Base-by-base conservation (phyloP, 2,888 invertebrate species). In the Hemicrepidius hirtus region DNA sequence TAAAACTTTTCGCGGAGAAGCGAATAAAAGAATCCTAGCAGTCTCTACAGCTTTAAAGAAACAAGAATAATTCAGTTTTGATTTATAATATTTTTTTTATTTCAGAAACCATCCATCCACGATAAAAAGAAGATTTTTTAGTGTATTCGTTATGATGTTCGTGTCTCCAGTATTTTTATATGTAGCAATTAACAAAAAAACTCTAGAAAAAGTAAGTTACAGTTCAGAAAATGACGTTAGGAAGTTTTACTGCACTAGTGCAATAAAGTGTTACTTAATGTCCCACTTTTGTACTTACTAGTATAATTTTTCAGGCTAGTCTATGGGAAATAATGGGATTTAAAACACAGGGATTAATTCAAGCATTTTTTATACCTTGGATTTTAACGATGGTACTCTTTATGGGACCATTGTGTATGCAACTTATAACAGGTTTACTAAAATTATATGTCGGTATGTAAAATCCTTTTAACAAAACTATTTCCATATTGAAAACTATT, bases 81-180 rank as follows among this genome's bases (percentile, higher is more conserved):
- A 20, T n/a, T 53, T 9, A n/a, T 13, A 2, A 10, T 18, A 20
- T 28, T 41, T 28, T 49, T 65, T 65, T 72, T 74, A 71, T 89
- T 91, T 77, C 87, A 95, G 97, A 82, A 94, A 97, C 84, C 96
- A 97, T 86, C 96, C 97, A 12, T 90, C 92, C 7, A 95, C 94
- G 4, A 95, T 97, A 78, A 96, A 95, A 85, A 91, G 91, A 83
- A 90, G 97, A 83, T 97, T 97, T 85, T 89, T 95, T 78, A 96
- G 97, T 86, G 96, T 95, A 9, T 91, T 92, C 77, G 87, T 94
- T 75, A 94, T 96, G 88, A 93, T 95, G 88, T 84, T 95, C 64
- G 83, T 97, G 65, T 93, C 96, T 12, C 95, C 96, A 60, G 87
- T 93, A 72, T 92, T 95, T 82, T 89, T 95, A 60, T 93, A 94